Evolutionary conservation across 2,888 invertebrate species (phyloP).

Genomic region (Ichneumoninae sp.): DNA sequence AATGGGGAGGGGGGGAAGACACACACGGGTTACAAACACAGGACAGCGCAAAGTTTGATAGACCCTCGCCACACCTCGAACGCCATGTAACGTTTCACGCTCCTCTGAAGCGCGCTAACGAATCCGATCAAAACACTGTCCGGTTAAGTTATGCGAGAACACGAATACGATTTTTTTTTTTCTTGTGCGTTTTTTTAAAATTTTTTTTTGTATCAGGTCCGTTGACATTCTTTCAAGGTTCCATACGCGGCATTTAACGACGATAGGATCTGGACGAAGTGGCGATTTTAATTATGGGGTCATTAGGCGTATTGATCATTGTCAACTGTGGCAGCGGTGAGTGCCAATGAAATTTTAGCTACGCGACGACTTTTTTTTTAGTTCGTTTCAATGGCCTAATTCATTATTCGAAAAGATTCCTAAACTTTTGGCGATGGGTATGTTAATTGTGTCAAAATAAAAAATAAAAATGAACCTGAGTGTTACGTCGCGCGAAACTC

Average conservation of each 20-base stretch:
- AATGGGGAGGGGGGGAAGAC: slow-evolving; percentile 1
- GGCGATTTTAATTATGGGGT: background rate
- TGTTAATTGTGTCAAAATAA: background rate
- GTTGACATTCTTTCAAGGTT: slow-evolving; percentile 15
- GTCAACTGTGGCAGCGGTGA: background rate
- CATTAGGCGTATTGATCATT: background rate
- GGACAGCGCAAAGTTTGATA: slow-evolving; percentile 67
- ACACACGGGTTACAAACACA: slow-evolving; percentile 41
- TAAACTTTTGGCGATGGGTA: background rate
- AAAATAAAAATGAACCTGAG: no score
- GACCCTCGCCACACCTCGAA: slow-evolving; percentile 77
- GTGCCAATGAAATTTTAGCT: background rate
- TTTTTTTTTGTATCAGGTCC: slow-evolving; percentile 9
- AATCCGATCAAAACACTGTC: slow-evolving; percentile 76
- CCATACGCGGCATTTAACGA: background rate
- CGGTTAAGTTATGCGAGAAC: slow-evolving; percentile 68
- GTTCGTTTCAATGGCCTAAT: background rate
- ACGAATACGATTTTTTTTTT: slow-evolving; percentile 48
- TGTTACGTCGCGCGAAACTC: no score
- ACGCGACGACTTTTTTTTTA: background rate
- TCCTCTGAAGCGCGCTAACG: slow-evolving; percentile 75
- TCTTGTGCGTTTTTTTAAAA: background rate
- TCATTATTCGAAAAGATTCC: background rate
- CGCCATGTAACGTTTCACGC: slow-evolving; percentile 78
- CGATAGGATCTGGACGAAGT: background rate